A percentile compares a stretch with the other conserved stretches of the same genome.
phyloP scores from a whole-genome alignment of 2,888 invertebrate genomes.

The Drosophila nr. perissopoda region DNA sequence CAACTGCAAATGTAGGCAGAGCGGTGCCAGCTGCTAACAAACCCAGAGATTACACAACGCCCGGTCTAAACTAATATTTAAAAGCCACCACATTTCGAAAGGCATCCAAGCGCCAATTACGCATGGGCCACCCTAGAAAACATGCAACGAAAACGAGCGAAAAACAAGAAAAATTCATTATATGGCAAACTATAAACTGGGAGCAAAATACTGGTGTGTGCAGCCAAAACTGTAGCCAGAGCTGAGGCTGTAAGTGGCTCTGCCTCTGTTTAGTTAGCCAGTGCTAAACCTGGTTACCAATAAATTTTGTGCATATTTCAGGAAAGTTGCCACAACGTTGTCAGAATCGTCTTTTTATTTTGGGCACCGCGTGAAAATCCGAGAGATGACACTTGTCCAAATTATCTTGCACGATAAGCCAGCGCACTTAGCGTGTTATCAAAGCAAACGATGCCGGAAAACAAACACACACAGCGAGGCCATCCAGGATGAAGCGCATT shows the following conservation, averaged over 20 bases:
- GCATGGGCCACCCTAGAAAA: constrained; percentile 44
- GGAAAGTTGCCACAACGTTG: constrained; percentile 61
- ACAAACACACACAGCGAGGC: constrained; percentile 16
- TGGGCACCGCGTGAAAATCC: constrained; percentile 72
- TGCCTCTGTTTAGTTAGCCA: constrained; percentile 8
- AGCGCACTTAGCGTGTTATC: constrained; percentile 80
- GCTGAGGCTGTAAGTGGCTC: not conserved
- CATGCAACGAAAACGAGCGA: constrained; percentile 35
- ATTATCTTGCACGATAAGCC: constrained; percentile 80
- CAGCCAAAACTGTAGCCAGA: not conserved
- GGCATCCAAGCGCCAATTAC: constrained; percentile 68
- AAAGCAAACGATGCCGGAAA: constrained; percentile 68
- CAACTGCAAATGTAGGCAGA: constrained; percentile 28
- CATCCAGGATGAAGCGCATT: constrained; percentile 64
- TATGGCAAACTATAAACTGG: constrained; percentile 2
- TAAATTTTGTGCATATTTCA: constrained; percentile 68
- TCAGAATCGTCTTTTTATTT: constrained; percentile 36
- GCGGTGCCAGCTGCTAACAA: constrained; percentile 38
- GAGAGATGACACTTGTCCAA: constrained; percentile 81
- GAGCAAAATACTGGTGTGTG: constrained; percentile 16
- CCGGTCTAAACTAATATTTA: constrained; percentile 58
- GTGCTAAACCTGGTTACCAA: constrained; percentile 34
- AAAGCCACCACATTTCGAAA: constrained; percentile 44
- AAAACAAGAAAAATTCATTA: constrained; percentile 10
- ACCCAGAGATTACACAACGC: constrained; percentile 17